Percentiles rank a stretch among this genome's conserved stretches.
These are phyloP conservation scores for Prionace glauca DNA, from an alignment of 2,797 vertebrate species.

Conservation along the genomic window DNA sequence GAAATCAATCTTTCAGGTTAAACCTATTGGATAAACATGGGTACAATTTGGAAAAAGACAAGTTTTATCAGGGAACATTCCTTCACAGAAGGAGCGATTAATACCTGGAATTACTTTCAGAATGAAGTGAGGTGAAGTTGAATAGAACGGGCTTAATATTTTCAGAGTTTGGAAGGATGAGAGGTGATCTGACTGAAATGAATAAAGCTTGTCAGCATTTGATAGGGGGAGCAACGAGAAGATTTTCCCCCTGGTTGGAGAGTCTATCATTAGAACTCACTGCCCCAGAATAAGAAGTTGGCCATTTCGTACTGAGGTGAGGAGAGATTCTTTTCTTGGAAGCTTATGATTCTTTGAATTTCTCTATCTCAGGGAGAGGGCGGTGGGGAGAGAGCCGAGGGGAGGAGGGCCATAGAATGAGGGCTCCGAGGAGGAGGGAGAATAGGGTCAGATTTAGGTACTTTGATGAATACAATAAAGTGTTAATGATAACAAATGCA, in stretches of 20 bases:
- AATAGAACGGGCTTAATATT: not conserved
- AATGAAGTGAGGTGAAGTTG: not conserved
- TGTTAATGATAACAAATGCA: too few relatives aligned
- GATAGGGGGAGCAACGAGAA: not conserved
- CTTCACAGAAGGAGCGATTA: not conserved
- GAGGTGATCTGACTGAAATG: too few relatives aligned
- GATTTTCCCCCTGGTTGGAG: not conserved
- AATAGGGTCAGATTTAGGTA: too few relatives aligned
- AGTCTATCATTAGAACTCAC: not conserved
- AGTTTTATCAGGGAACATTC: not conserved
- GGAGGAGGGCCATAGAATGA: too few relatives aligned
- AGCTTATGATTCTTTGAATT: too few relatives aligned
- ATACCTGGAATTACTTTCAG: not conserved
- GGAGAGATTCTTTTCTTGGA: not conserved
- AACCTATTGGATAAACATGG: not conserved
- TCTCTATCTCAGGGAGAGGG: too few relatives aligned
- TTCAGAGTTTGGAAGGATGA: not conserved
- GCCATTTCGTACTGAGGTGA: not conserved
- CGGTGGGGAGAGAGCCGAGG: too few relatives aligned
- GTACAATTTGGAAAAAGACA: not conserved
- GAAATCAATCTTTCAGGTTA: not conserved
- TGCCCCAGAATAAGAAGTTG: not conserved
- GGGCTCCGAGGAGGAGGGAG: too few relatives aligned
- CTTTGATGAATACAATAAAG: too few relatives aligned
- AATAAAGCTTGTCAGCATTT: not conserved